Evolutionary conservation across 2,888 invertebrate species (phyloP).

Genomic region (Tiliacea aurago): DNA sequence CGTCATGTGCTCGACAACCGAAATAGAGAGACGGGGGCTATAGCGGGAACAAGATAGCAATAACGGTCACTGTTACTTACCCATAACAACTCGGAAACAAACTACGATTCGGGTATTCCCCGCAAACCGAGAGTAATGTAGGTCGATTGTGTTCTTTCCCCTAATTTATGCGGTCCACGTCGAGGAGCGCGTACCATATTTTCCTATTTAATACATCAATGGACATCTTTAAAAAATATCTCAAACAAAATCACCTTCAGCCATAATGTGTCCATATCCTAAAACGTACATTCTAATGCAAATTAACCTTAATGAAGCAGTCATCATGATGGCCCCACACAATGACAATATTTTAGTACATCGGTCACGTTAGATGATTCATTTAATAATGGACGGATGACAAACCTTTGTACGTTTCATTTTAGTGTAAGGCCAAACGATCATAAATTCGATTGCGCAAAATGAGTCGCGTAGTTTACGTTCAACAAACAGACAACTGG

Average conservation of each 20-base stretch:
- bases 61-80: no score
- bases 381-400: slow-evolving; percentile 14
- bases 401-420: neutral
- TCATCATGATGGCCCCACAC: slow-evolving; percentile 13
- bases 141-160: no score
- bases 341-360: slow-evolving; percentile 21
- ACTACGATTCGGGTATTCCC: no score
- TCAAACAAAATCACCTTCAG: neutral
- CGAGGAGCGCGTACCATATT: no score
- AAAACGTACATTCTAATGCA: slow-evolving; percentile 21
- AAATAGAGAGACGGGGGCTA: no score
- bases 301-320: slow-evolving; percentile 38
- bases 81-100: no score
- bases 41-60: no score
- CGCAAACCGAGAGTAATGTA: no score
- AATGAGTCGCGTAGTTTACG: neutral
- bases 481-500: neutral
- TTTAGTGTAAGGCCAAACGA: neutral
- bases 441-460: neutral
- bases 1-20: no score
- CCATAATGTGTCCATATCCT: slow-evolving; percentile 6
- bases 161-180: no score
- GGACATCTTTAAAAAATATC: neutral
- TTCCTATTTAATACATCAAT: no score
- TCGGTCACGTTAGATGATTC: slow-evolving; percentile 25